Evolutionary conservation across 2,797 vertebrate genomes (phyloP).

Genomic region (Acanthis flammea): DNA sequence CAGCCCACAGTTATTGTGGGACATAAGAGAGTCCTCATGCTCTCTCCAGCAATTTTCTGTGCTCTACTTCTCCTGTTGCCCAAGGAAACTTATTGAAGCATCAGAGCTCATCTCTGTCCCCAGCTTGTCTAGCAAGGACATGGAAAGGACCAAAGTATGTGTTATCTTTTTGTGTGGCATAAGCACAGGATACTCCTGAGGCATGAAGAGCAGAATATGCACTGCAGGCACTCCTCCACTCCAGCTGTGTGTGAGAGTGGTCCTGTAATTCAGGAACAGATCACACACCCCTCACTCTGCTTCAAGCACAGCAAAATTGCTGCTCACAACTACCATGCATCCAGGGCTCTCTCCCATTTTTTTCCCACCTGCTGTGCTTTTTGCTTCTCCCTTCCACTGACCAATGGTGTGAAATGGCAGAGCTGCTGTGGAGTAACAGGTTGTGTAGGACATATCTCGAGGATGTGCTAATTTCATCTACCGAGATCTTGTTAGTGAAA

Average conservation of each 20-base stretch:
- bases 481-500: not conserved
- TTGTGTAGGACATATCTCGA: not conserved
- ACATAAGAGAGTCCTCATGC: not conserved
- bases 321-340: not conserved
- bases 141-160: not conserved
- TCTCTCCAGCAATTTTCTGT: not conserved
- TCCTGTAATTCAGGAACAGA: not conserved
- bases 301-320: not conserved
- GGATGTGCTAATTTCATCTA: not conserved
- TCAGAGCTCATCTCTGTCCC: not conserved
- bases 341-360: not conserved
- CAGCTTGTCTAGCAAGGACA: not conserved
- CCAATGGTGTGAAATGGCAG: not conserved
- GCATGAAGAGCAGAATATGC: not conserved
- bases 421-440: not conserved
- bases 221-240: not conserved
- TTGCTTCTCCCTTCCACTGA: not conserved
- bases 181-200: not conserved
- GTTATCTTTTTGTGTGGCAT: accelerated
- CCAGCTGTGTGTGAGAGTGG: not conserved
- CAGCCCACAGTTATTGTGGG: not conserved
- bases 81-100: not conserved
- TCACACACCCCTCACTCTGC: not conserved
- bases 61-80: not conserved
- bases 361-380: not conserved